These are phyloP conservation scores for Odontomyia ornata DNA, from an alignment of 2,888 invertebrate species.

Conservation along the genomic window DNA sequence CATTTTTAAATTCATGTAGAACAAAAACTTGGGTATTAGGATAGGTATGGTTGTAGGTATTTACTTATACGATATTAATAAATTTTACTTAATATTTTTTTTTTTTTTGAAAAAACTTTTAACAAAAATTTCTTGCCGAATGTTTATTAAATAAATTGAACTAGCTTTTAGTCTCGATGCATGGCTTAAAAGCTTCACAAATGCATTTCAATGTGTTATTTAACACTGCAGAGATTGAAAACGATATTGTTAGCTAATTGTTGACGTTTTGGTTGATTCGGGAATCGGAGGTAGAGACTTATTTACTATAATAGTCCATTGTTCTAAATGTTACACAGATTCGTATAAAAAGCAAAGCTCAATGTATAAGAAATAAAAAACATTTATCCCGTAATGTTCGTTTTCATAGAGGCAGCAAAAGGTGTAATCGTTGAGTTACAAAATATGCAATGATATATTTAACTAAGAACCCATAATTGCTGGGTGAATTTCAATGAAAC, in stretches of 20 bases:
- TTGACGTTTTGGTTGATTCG: neutral
- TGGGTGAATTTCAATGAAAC: too few relatives aligned
- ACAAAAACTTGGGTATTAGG: too few relatives aligned
- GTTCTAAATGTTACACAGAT: neutral
- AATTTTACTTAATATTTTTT: too few relatives aligned
- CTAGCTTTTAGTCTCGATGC: neutral
- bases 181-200: neutral
- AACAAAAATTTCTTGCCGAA: neutral
- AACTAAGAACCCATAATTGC: neutral
- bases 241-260: neutral
- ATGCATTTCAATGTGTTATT: neutral
- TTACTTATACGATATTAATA: too few relatives aligned
- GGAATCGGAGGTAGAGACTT: neutral
- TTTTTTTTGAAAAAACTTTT: neutral
- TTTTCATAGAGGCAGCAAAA: neutral
- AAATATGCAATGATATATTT: neutral
- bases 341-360: neutral
- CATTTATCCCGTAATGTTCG: neutral
- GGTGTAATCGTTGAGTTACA: neutral
- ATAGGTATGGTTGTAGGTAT: too few relatives aligned
- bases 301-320: neutral
- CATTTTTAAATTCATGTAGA: too few relatives aligned
- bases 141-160: neutral
- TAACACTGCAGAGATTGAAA: neutral
- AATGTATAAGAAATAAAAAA: neutral